Evolutionary conservation across 2,113 vertebrate genomes (phyloP).

Genomic region (Varanus komodoensis): DNA sequence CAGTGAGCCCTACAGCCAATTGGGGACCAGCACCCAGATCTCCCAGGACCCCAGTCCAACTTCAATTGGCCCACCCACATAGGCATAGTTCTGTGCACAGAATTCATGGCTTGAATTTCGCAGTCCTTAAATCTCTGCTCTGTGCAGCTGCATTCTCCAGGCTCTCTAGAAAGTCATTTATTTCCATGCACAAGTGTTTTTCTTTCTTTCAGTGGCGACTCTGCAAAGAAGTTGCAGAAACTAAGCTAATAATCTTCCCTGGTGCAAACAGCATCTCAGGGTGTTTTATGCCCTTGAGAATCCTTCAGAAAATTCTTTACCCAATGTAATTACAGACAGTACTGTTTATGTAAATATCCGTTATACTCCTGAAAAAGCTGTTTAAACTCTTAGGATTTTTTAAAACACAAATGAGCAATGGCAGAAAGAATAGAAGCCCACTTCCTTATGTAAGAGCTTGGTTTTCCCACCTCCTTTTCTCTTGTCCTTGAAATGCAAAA

Average conservation of each 20-base stretch:
- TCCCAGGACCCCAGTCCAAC: no score
- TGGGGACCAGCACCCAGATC: no score
- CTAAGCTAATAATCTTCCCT: not conserved
- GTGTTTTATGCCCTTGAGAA: not conserved
- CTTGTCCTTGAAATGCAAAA: conserved; percentile 9
- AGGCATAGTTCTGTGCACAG: no score
- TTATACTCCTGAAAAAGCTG: not conserved
- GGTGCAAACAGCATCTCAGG: not conserved
- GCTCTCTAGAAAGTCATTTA: not conserved
- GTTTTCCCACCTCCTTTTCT: not conserved
- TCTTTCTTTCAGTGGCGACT: not conserved
- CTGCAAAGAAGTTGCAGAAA: not conserved
- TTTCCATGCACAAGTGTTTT: not conserved
- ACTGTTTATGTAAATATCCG: not conserved
- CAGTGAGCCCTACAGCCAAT: no score
- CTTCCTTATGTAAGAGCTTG: not conserved
- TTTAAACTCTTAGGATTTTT: not conserved
- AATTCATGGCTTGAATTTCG: no score
- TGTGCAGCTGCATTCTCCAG: no score
- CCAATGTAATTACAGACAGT: not conserved
- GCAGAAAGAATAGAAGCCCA: not conserved
- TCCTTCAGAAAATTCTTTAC: not conserved
- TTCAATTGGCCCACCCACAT: no score
- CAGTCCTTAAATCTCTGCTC: no score
- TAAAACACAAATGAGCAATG: not conserved